Conservation (phyloP, 2,888 invertebrate species). For the Dyspetes luteomarginatus region DNA sequence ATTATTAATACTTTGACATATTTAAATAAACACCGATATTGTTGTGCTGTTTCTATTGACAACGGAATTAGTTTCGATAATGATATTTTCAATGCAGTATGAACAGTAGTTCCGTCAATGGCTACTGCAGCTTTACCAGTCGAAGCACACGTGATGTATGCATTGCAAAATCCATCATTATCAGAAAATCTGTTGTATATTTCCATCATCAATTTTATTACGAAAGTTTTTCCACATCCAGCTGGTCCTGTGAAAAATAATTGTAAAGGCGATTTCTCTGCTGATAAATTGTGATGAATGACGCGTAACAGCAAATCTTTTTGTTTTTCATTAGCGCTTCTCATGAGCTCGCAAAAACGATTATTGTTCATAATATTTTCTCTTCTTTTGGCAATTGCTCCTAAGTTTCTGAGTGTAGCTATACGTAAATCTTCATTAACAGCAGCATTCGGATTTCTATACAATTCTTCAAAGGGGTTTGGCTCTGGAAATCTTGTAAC, state of each 20-base stretch:
- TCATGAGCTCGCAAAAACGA: constrained; percentile 67
- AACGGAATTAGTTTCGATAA: constrained; percentile 67
- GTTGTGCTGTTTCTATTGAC: constrained; percentile 66
- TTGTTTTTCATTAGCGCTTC: constrained; percentile 66
- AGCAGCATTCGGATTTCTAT: constrained; percentile 61
- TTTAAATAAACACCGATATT: constrained; percentile 71
- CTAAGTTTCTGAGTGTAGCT: constrained; percentile 65
- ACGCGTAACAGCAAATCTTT: constrained; percentile 64
- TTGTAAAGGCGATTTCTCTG: constrained; percentile 51
- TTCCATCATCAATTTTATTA: constrained; percentile 80
- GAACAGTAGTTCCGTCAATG: constrained; percentile 73
- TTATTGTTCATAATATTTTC: constrained; percentile 70
- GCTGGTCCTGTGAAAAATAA: constrained; percentile 73
- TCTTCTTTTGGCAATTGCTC: constrained; percentile 68
- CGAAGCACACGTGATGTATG: constrained; percentile 77
- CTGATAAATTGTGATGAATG: constrained; percentile 31
- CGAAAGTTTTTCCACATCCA: constrained; percentile 77
- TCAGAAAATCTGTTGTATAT: constrained; percentile 79
- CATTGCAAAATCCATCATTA: constrained; percentile 76
- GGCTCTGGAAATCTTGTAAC: constrained; percentile 48
- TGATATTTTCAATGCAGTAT: constrained; percentile 70
- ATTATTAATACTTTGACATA: constrained; percentile 75
- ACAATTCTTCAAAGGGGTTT: constrained; percentile 63
- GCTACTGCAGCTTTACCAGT: constrained; percentile 75
- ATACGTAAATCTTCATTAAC: constrained; percentile 63